Percentiles rank a stretch among this genome's conserved stretches.
phyloP scores from a whole-genome alignment of 92 coral and sea anemone genomes.

The Phenganax marumi region DNA sequence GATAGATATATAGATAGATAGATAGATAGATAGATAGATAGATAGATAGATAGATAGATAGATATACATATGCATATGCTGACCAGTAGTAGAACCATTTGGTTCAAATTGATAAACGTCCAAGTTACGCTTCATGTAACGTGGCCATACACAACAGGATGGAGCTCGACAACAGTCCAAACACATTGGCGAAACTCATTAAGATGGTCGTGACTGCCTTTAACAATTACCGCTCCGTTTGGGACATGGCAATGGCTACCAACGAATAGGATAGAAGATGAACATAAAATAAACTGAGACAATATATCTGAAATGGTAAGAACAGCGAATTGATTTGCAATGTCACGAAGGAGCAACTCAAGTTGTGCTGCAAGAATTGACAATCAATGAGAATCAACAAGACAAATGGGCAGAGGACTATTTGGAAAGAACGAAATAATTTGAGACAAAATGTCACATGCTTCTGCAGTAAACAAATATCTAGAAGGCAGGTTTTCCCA shows the following conservation, averaged over 20 bases:
- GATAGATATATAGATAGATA: no score
- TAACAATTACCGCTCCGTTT: conserved; percentile 14
- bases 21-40: no score
- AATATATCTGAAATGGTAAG: conserved; percentile 1
- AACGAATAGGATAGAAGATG: conserved; percentile 12
- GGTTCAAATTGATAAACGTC: no score
- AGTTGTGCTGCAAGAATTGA: conserved; percentile 21
- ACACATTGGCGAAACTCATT: neutral
- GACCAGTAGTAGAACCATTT: no score
- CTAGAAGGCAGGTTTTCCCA: neutral
- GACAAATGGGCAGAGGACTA: conserved; percentile 28
- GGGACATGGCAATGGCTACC: conserved; percentile 20
- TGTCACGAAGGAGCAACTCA: neutral
- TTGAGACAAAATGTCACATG: conserved; percentile 16
- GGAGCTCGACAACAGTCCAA: conserved; percentile 12
- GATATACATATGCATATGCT: no score
- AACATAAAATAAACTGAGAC: conserved; percentile 9
- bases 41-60: no score
- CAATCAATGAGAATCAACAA: neutral
- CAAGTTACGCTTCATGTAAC: no score
- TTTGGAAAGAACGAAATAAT: neutral
- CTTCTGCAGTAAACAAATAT: conserved; percentile 14
- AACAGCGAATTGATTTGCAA: conserved; percentile 8
- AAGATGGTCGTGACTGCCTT: neutral
- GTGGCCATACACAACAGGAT: conserved; percentile 18